These are phyloP conservation scores for Parauchenoglanis ngamensis DNA, from an alignment of 2,797 vertebrate species.

Conservation along the genomic window DNA sequence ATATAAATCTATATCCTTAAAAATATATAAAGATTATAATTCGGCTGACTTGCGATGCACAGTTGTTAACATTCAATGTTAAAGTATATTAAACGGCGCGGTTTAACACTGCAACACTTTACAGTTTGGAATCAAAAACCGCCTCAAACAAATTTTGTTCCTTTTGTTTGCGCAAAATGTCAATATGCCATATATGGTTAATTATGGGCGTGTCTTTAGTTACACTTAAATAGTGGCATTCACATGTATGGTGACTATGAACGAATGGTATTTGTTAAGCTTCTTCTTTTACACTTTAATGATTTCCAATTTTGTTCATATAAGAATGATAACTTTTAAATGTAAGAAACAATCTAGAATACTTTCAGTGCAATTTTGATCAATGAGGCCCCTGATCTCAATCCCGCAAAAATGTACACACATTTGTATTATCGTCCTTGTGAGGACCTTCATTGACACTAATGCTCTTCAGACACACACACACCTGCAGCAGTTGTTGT, in stretches of 20 bases:
- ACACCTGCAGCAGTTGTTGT: constrained; percentile 90
- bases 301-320: too few relatives aligned
- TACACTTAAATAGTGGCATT: not conserved
- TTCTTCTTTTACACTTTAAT: too few relatives aligned
- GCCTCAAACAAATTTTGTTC: not conserved
- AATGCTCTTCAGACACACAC: not conserved
- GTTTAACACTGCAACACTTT: too few relatives aligned
- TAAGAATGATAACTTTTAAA: too few relatives aligned
- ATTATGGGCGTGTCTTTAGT: not conserved
- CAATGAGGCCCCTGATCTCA: too few relatives aligned
- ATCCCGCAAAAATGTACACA: too few relatives aligned
- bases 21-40: too few relatives aligned
- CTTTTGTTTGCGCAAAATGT: not conserved
- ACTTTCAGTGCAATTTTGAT: too few relatives aligned
- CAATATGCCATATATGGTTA: not conserved
- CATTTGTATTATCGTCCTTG: not conserved
- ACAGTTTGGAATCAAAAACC: not conserved
- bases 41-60: not conserved
- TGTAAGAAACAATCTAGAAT: too few relatives aligned
- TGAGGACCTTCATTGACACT: not conserved
- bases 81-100: not conserved
- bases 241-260: not conserved
- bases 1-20: too few relatives aligned
- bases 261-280: not conserved
- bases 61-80: not conserved